Conservation (phyloP, 2,113 vertebrate genomes). For the Caracal caracal region DNA sequence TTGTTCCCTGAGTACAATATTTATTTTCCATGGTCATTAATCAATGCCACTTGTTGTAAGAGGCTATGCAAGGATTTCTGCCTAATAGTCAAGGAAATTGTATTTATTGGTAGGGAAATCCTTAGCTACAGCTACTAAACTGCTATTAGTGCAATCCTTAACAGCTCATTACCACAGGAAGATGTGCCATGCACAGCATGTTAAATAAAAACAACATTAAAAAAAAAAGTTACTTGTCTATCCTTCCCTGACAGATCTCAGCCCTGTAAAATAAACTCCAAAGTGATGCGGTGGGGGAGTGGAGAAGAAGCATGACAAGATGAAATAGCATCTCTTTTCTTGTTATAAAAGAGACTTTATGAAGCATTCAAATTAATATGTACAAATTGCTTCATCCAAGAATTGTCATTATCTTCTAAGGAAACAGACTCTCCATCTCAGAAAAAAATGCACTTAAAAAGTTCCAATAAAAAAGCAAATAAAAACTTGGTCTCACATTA, state of each 20-base stretch:
- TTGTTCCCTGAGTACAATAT: slow-evolving; percentile 62
- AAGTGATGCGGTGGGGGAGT: slow-evolving; percentile 44
- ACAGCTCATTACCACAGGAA: slow-evolving; percentile 75
- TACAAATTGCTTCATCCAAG: slow-evolving; percentile 77
- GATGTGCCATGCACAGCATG: slow-evolving; percentile 1
- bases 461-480: slow-evolving; percentile 42
- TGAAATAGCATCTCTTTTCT: slow-evolving; percentile 74
- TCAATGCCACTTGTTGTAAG: slow-evolving; percentile 68
- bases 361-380: slow-evolving; percentile 77
- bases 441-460: slow-evolving; percentile 44
- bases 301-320: slow-evolving; percentile 71
- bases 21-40: slow-evolving; percentile 69
- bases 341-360: slow-evolving; percentile 77
- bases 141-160: slow-evolving; percentile 67
- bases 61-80: slow-evolving; percentile 64
- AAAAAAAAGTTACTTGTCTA: slow-evolving; percentile 61
- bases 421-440: slow-evolving; percentile 3
- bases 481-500: background rate
- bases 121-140: slow-evolving; percentile 63
- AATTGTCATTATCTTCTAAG: slow-evolving; percentile 74
- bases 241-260: slow-evolving; percentile 46
- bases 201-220: slow-evolving; percentile 61
- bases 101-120: slow-evolving; percentile 71
- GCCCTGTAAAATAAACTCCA: slow-evolving; percentile 67
- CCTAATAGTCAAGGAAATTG: slow-evolving; percentile 68